A percentile compares a stretch with the other conserved stretches of the same genome.
These are phyloP conservation scores for Glaucomys volans DNA, from an alignment of 2,113 vertebrate genomes.

Conservation along the genomic window DNA sequence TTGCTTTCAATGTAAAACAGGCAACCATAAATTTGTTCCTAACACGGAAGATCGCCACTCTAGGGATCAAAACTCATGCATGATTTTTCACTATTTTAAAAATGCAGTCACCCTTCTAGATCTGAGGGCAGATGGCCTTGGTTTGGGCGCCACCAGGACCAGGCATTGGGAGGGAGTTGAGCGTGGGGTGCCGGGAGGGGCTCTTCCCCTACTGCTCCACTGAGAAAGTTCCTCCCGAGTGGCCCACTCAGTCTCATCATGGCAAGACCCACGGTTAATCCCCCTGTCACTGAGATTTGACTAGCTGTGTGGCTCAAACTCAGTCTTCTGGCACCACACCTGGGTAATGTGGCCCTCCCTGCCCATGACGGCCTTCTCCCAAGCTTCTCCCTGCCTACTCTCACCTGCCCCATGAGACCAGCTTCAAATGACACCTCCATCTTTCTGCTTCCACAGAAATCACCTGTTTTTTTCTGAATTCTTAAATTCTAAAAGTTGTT, in stretches of 20 bases:
- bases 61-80: neutral
- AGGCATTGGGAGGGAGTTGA: neutral
- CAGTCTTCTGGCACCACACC: neutral
- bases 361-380: neutral
- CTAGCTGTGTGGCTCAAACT: neutral
- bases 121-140: neutral
- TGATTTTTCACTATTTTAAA: neutral
- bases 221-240: neutral
- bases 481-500: neutral
- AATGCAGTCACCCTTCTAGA: neutral
- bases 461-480: neutral
- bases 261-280: no score
- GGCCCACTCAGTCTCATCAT: neutral
- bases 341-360: neutral
- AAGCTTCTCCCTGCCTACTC: neutral
- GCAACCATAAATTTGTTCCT: neutral
- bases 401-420: neutral
- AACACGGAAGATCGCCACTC: neutral
- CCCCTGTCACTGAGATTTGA: neutral
- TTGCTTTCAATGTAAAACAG: neutral
- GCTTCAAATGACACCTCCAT: neutral
- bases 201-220: no score
- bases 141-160: neutral
- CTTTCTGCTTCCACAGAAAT: slow-evolving; percentile 5
- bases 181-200: neutral